Base-by-base conservation (phyloP, 2,888 invertebrate genomes). In the Siphonodentalium dalli region DNA sequence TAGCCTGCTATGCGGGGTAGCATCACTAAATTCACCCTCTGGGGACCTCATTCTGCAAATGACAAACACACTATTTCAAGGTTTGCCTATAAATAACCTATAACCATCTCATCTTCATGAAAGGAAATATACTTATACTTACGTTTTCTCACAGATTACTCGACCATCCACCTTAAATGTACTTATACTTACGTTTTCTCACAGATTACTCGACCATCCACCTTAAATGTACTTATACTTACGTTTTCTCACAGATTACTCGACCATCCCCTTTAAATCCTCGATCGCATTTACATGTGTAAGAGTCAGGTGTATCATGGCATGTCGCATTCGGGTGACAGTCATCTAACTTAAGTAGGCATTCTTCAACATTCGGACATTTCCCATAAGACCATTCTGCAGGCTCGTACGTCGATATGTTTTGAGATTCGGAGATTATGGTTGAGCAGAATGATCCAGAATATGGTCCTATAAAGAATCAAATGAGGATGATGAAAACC, bases 291-390 rank as follows among this genome's bases (percentile, higher is more conserved):
- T 90, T 89, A 75, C 96, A 96, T 52, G 88, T 90, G 79, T 89
- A 96, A 0, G 93, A 92, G 2, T 92, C 92, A 23, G 44, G 45
- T 0, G 93, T 93, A 78, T 96, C 95, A 46, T 90, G 90, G 79
- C 96, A 97, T 31, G 90, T 89, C 6, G 96, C 95, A 77, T 95
- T 89, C 52, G 88, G 86, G 82, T 95, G 93, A 73, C 96, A 96
- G 75, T 93, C 90, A 75, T 93, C 91, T 23, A 94, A 83, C 0
- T 89, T 89, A 8, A 95, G 85, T 0, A 89, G 89, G 74, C 96
- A 96, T 82, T 96, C 96, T 76, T 96, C 93, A 0, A 96, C 92
- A 79, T 95, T 94, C 0, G 94, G 93, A 54, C 78, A 80, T 71
- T 89, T 89, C 6, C 91, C 91, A 73, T 95, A 96, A 0, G 93